Conservation (phyloP, 2,113 vertebrate genomes). For the Myanophis thanlyinensis region DNA sequence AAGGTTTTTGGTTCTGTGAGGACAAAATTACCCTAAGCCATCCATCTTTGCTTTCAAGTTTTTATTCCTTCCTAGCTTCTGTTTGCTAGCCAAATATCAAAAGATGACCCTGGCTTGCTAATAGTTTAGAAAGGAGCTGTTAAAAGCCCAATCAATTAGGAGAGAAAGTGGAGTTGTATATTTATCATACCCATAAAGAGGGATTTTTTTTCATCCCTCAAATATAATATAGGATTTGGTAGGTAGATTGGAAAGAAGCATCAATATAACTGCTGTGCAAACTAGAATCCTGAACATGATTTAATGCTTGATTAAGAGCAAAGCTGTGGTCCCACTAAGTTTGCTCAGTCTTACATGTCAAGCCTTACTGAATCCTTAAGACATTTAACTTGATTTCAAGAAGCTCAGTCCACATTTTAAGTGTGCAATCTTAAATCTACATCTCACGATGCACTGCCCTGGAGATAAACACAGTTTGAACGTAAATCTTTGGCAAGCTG, state of each 20-base stretch:
- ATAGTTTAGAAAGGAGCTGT: not conserved
- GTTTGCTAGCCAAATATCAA: not conserved
- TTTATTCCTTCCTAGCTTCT: not conserved
- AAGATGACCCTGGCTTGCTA: not conserved
- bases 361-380: not conserved
- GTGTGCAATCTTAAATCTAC: slow-evolving; percentile 1
- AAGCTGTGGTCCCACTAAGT: not conserved
- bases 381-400: not conserved
- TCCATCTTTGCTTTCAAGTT: not conserved
- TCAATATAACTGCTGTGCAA: not conserved
- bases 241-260: not conserved
- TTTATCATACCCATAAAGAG: not conserved
- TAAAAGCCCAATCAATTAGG: not conserved
- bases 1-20: not conserved
- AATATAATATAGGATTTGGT: not conserved
- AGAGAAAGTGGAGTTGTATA: not conserved
- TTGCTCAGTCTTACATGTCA: not conserved
- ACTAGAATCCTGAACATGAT: not conserved
- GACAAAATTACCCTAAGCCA: not conserved
- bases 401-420: not conserved
- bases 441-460: slow-evolving; percentile 16
- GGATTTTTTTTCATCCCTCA: not conserved
- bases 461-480: slow-evolving; percentile 30
- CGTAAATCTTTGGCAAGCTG: slow-evolving; percentile 23
- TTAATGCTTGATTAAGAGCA: not conserved